Base-by-base conservation (phyloP, 1,140 invertebrate species). In the Hydropsyche tenuis region DNA sequence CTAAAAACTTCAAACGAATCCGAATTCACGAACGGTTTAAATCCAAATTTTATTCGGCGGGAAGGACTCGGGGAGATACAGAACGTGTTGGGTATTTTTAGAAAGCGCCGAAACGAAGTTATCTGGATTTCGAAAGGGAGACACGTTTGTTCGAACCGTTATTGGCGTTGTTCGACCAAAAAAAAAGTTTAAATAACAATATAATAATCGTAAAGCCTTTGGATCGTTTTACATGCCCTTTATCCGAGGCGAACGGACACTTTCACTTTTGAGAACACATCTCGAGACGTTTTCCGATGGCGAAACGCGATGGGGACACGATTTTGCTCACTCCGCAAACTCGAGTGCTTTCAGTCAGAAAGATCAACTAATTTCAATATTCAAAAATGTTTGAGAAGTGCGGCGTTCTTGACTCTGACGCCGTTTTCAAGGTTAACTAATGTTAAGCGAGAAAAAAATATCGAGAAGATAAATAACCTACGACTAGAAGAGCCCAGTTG, bases 401-500 rank as follows among this genome's bases (percentile, higher is more conserved):
- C 9, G 11, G 20, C n/a, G 18, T 23, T 56, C 20, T 30, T 27
- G 51, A 23, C 6, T 23, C 11, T 23, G 56, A 60, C 56, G 56
- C 22, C 56, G 23, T 56, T 76, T 76, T 76, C 75, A 76, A 76
- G 75, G 75, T 76, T 73, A 76, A 53, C 30, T 68, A 53, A 69
- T 48, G 72, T 37, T 51, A 23, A 30, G 30, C 45, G 20, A 37
- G 69, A 68, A 65, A 60, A 60, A 60, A 60, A 68, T 37, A 22
- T 12, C 51, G 30, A 51, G 25, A 56, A 73, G 72, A 72, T 66
- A 76, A 73, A 76, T 76, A 76, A 73, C 72, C 75, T 73, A 73
- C 46, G 72, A 23, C 68, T 71, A 69, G 69, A 4, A 23, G 18
- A 18, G 14, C 45, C 37, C 7, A 46, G 7, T 53, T 70, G 68